Evolutionary conservation across 37 sponge, comb jelly and placozoan genomes (phyloP).

Genomic region (Halisarca cf. caerulea): DNA sequence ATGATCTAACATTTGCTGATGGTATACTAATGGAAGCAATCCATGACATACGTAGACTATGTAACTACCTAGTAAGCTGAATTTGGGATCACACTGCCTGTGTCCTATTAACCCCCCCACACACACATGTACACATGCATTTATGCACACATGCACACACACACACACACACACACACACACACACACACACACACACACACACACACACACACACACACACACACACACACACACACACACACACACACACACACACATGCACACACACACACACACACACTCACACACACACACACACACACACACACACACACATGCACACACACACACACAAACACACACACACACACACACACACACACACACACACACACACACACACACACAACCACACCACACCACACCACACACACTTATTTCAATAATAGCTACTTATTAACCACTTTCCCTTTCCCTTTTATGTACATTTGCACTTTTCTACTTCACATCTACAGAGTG

Average conservation of each 20-base stretch:
- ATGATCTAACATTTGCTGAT: no score
- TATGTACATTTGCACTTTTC: no score
- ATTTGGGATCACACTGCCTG: no score
- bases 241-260: constrained; percentile 3
- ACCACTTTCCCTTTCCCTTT: no score
- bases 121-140: background rate
- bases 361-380: constrained; percentile 8
- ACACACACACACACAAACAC: background rate
- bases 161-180: background rate
- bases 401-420: background rate
- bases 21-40: no score
- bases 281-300: background rate
- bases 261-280: background rate
- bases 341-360: background rate
- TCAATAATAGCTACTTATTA: no score
- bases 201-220: background rate
- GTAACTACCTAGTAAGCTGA: no score
- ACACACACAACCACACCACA: background rate
- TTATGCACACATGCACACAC: background rate
- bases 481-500: no score
- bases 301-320: background rate
- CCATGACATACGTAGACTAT: no score
- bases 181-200: background rate
- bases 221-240: background rate
- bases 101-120: background rate